These are phyloP conservation scores for Zygaena filipendulae DNA, from an alignment of 2,888 invertebrate species.

Conservation along the genomic window DNA sequence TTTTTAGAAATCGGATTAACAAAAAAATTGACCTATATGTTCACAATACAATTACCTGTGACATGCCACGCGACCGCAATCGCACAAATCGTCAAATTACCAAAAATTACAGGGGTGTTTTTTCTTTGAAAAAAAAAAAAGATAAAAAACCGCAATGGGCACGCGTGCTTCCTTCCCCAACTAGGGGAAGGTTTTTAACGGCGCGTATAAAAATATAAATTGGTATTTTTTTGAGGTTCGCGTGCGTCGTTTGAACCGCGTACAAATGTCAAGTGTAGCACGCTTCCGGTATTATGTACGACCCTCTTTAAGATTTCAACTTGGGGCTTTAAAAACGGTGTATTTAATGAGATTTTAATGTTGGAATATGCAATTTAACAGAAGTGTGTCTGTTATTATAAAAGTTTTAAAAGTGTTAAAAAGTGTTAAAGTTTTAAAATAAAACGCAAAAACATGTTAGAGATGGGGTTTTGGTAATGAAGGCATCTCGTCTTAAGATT, in stretches of 20 bases:
- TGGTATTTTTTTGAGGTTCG: slow-evolving; percentile 47
- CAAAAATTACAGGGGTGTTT: slow-evolving; percentile 1
- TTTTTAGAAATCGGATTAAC: neutral
- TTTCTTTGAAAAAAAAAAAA: slow-evolving; percentile 22
- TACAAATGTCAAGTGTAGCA: slow-evolving; percentile 38
- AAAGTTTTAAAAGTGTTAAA: no score
- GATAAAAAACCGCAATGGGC: slow-evolving; percentile 19
- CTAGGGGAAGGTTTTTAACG: slow-evolving; percentile 39
- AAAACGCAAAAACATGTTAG: no score
- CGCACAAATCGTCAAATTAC: no score
- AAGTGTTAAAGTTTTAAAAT: no score
- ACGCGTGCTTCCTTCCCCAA: neutral
- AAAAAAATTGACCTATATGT: no score
- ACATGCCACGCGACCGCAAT: neutral
- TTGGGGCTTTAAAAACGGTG: no score
- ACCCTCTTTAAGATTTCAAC: slow-evolving; percentile 33
- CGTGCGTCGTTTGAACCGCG: slow-evolving; percentile 39
- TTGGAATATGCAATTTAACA: no score
- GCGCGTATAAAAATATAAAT: slow-evolving; percentile 44
- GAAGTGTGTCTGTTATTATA: no score
- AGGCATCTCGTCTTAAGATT: no score
- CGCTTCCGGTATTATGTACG: slow-evolving; percentile 43
- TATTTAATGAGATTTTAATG: no score
- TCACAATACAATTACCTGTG: no score
- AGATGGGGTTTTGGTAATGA: no score